Percentiles rank a stretch among this genome's conserved stretches.
These are phyloP conservation scores for Bos indicus DNA, from an alignment of 2,113 vertebrate genomes.

Conservation along the genomic window DNA sequence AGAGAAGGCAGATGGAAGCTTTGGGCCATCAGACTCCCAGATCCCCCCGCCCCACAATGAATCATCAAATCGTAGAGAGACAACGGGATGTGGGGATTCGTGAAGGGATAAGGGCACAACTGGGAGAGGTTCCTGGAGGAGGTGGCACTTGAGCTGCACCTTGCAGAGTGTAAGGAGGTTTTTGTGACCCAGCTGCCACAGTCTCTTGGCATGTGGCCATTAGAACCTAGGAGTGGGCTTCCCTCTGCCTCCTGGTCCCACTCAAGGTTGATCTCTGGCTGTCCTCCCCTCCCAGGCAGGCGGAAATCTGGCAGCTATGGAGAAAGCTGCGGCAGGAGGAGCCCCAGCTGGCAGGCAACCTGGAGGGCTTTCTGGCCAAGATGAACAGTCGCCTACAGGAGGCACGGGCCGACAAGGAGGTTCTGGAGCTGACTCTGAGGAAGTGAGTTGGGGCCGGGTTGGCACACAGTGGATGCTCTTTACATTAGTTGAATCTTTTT, in stretches of 20 bases:
- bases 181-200: neutral
- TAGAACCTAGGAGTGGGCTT: neutral
- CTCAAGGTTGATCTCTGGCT: neutral
- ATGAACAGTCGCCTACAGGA: constrained; percentile 79
- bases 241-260: neutral
- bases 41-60: neutral
- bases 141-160: neutral
- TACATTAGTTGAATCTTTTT: neutral
- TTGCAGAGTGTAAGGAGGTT: neutral
- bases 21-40: neutral
- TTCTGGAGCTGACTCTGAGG: constrained; percentile 75
- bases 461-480: too few relatives aligned
- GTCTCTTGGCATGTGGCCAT: neutral
- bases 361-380: constrained; percentile 80
- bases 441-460: constrained; percentile 71
- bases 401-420: constrained; percentile 65
- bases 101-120: neutral
- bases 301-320: constrained; percentile 83
- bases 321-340: constrained; percentile 77
- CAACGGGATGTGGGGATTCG: neutral
- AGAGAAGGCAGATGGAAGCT: neutral
- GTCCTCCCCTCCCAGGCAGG: constrained; percentile 61
- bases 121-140: neutral
- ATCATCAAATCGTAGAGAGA: too few relatives aligned
- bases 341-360: constrained; percentile 76